A percentile compares a stretch with the other conserved stretches of the same genome.
These are phyloP conservation scores for Caenorhabditis panamensis DNA, from an alignment of 2,888 invertebrate genomes.

Conservation along the genomic window DNA sequence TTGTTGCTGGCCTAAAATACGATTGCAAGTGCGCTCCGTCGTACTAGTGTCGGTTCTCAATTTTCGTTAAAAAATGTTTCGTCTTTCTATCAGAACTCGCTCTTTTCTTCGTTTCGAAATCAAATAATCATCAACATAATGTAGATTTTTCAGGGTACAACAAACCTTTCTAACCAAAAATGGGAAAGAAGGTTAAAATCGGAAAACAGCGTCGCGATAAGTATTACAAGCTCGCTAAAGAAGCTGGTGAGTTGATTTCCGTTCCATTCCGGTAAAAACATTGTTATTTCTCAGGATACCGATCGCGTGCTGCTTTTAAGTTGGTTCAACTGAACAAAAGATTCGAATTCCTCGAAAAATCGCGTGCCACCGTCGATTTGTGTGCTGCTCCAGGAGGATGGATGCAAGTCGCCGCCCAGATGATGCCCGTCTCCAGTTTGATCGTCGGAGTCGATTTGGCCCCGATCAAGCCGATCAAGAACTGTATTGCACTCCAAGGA, in stretches of 20 bases:
- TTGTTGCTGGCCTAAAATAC: background rate
- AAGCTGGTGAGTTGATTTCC: conserved; percentile 87
- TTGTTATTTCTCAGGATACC: conserved; percentile 86
- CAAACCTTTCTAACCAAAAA: conserved; percentile 81
- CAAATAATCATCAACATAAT: conserved; percentile 7
- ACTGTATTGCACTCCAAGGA: conserved; percentile 91
- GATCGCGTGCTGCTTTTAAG: conserved; percentile 99
- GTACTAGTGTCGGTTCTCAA: conserved; percentile 3
- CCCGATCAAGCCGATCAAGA: conserved; percentile 92
- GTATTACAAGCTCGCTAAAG: conserved; percentile 98
- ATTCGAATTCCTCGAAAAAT: conserved; percentile 95
- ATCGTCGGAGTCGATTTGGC: conserved; percentile 90
- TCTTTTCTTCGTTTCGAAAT: background rate
- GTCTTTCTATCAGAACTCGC: background rate
- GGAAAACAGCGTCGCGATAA: conserved; percentile 99
- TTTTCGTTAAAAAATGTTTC: background rate
- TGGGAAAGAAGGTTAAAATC: conserved; percentile 96
- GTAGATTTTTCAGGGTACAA: conserved; percentile 30
- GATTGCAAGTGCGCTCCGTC: conserved; percentile 32
- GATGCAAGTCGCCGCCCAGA: conserved; percentile 94
- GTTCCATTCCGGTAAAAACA: conserved; percentile 6
- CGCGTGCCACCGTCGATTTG: conserved; percentile 95
- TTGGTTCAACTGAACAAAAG: conserved; percentile 97
- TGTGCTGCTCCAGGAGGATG: conserved; percentile 91
- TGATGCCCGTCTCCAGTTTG: conserved; percentile 88